Evolutionary conservation across 2,113 vertebrate genomes (phyloP).

Genomic region (Telmatochromis sp.): DNA sequence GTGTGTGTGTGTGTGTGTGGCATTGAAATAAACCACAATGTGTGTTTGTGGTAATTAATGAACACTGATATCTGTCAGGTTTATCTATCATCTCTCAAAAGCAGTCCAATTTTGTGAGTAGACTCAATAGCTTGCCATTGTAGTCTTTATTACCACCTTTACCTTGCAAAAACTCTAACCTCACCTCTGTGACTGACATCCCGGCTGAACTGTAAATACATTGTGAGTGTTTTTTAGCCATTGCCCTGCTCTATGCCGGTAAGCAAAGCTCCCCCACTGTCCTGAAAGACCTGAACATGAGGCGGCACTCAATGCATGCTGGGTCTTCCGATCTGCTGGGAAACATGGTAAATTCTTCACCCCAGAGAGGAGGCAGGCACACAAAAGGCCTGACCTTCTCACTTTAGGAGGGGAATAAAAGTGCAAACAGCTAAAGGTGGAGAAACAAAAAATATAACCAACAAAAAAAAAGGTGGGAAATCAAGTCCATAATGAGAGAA

Average conservation of each 20-base stretch:
- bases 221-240: not conserved
- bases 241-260: not conserved
- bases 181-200: not conserved
- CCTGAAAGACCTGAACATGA: slow-evolving; percentile 42
- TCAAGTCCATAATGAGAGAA: not conserved
- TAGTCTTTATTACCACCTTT: not conserved
- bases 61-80: not conserved
- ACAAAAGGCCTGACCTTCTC: not conserved
- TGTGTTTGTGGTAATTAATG: not conserved
- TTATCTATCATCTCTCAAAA: not conserved
- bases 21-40: not conserved
- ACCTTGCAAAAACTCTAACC: not conserved
- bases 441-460: not conserved
- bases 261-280: not conserved
- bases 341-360: not conserved
- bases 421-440: not conserved
- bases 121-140: not conserved
- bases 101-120: not conserved
- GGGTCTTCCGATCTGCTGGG: slow-evolving; percentile 31
- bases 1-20: not conserved
- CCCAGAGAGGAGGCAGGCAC: not conserved
- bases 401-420: not conserved
- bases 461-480: not conserved
- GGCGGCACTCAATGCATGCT: slow-evolving; percentile 61
- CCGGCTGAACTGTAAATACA: not conserved